Conservation (phyloP, 2,888 invertebrate genomes). For the Lottia gigantea region DNA sequence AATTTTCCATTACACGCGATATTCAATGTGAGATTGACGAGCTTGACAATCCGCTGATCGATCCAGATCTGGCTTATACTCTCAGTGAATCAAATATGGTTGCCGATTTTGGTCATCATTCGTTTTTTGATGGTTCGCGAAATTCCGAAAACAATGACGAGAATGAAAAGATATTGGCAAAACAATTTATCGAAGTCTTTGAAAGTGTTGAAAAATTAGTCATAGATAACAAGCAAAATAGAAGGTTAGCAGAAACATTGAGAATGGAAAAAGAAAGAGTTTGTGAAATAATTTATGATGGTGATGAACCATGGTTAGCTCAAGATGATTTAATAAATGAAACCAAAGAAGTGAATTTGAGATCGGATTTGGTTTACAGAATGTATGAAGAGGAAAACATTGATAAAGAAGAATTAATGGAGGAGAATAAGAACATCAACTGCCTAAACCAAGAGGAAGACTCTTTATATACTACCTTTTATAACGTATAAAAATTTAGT, state of each 20-base stretch:
- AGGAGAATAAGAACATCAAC: too few relatives aligned
- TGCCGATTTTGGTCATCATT: neutral
- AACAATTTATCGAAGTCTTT: neutral
- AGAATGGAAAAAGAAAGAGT: neutral
- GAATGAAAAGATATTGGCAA: neutral
- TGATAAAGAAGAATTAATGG: too few relatives aligned
- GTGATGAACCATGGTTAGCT: neutral
- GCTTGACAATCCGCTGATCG: neutral
- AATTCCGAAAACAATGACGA: neutral
- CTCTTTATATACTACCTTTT: too few relatives aligned
- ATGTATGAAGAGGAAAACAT: too few relatives aligned
- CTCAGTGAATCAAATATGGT: neutral
- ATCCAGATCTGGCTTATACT: neutral
- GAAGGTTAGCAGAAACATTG: neutral
- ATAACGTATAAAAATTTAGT: too few relatives aligned
- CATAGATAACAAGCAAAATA: neutral
- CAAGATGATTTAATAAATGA: neutral
- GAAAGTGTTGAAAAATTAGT: neutral
- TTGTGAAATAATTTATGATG: neutral
- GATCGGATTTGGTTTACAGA: neutral
- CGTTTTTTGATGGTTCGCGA: neutral
- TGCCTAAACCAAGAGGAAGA: too few relatives aligned
- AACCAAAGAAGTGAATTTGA: neutral
- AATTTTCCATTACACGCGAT: neutral
- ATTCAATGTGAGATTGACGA: neutral